phyloP scores from a whole-genome alignment of 2,113 vertebrate genomes.

The Nothoprocta perdicaria region DNA sequence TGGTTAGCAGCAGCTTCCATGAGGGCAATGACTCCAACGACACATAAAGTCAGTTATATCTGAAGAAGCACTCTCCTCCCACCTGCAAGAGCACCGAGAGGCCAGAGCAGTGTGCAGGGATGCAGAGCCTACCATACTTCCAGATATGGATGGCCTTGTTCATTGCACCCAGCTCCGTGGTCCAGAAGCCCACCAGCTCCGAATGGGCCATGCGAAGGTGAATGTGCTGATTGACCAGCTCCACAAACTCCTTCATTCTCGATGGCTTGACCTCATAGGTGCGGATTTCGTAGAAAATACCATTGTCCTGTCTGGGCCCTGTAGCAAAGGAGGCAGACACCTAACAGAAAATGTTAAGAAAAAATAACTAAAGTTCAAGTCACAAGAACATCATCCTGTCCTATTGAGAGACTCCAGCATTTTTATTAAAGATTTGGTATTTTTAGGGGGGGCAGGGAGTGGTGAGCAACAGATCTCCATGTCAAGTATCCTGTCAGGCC shows the following conservation, averaged over 20 bases:
- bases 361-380: background rate
- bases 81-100: background rate
- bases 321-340: conserved; percentile 73
- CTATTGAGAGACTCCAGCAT: background rate
- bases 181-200: conserved; percentile 90
- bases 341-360: conserved; percentile 41
- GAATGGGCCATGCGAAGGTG: conserved; percentile 88
- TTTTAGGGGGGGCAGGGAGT: background rate
- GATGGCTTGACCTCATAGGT: conserved; percentile 86
- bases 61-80: background rate
- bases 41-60: background rate
- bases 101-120: background rate
- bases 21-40: background rate
- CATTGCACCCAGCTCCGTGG: conserved; percentile 82
- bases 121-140: conserved; percentile 85
- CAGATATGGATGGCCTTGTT: conserved; percentile 93
- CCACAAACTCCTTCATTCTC: conserved; percentile 85
- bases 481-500: background rate
- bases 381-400: background rate
- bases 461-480: background rate
- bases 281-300: conserved; percentile 90
- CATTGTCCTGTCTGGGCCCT: conserved; percentile 78
- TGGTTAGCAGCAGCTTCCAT: background rate
- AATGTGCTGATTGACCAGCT: conserved; percentile 81
- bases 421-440: background rate